Evolutionary conservation across 2,113 vertebrate species (phyloP), one percentile per base, ranked within the genome.

Genomic region (Motacilla tschutschensis): DNA sequence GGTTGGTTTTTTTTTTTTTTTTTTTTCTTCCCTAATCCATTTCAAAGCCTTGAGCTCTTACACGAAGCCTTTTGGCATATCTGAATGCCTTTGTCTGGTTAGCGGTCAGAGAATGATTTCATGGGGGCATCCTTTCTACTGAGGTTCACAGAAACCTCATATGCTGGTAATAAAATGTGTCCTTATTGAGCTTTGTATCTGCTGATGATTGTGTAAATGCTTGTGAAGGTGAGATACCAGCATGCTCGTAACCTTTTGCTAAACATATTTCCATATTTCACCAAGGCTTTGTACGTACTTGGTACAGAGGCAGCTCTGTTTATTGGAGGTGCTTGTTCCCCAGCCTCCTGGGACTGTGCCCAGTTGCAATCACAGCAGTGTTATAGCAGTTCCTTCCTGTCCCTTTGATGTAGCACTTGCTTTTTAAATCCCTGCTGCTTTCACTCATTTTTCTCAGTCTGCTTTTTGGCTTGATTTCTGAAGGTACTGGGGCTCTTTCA

Each of bases 301-400:
- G 83, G 94, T 96, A 86, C 82, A 95, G 89, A 96, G 96, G 92
- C 71, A 91, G 79, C 82, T 94, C 82, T 90, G 73, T 79, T 70
- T 93, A 71, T 88, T 94, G 85, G 70, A 95, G 92, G 93, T 83
- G 87, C 88, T 93, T 85, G 73, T 85, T 95, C 62, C 70, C 79
- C 83, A 80, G 48, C 83, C 69, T 75, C 93, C 91, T 96, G 96
- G 94, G 93, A 92, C 86, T 83, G 79, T 95, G 93, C 96, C 96
- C 89, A 93, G 93, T 92, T 94, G 94, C 93, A 96, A 94, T 96
- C 94, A 96, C 94, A 93, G 93, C 86, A 95, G 83, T 58, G 91
- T 93, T 96, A 93, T 80, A 95, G 85, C 91, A 83, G 86, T 94
- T 96, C 82, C 91, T 95, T 93, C 95, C 95, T 95, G 77, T 85